Conservation (phyloP, 2,888 invertebrate genomes). For the Stratiomys singularior region DNA sequence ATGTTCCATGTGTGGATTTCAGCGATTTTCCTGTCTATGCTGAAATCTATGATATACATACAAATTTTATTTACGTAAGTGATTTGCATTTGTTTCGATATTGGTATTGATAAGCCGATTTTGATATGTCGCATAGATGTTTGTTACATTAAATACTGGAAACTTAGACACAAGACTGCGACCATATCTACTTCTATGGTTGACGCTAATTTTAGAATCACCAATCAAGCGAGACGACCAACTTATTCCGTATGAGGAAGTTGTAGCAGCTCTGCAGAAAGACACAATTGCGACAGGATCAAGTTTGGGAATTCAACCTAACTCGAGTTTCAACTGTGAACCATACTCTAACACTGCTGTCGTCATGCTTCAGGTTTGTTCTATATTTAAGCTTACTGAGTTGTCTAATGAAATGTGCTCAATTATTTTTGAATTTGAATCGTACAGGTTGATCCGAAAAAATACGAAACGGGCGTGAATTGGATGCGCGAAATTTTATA, state of each 20-base stretch:
- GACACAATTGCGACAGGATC: conserved; percentile 75
- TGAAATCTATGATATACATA: conserved; percentile 81
- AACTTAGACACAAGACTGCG: conserved; percentile 70
- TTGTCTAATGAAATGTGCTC: not conserved
- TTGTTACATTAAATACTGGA: conserved; percentile 77
- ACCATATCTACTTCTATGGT: conserved; percentile 78
- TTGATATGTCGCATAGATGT: conserved; percentile 70
- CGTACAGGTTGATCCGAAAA: conserved; percentile 73
- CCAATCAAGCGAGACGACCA: conserved; percentile 68
- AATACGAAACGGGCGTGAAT: conserved; percentile 78
- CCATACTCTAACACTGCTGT: conserved; percentile 75
- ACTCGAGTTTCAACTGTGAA: conserved; percentile 75
- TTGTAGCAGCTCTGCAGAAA: conserved; percentile 81
- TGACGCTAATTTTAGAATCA: conserved; percentile 81
- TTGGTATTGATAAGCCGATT: no score
- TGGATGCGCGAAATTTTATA: conserved; percentile 83
- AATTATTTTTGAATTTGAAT: not conserved
- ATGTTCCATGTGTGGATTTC: conserved; percentile 70
- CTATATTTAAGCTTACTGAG: not conserved
- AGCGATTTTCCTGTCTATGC: conserved; percentile 77
- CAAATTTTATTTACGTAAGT: conserved; percentile 87
- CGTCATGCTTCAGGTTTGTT: conserved; percentile 69
- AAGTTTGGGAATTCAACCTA: conserved; percentile 72
- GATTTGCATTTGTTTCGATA: conserved; percentile 40
- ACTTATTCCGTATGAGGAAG: conserved; percentile 70